Evolutionary conservation across 2,888 invertebrate genomes (phyloP).

Genomic region (Watsonalla binaria): DNA sequence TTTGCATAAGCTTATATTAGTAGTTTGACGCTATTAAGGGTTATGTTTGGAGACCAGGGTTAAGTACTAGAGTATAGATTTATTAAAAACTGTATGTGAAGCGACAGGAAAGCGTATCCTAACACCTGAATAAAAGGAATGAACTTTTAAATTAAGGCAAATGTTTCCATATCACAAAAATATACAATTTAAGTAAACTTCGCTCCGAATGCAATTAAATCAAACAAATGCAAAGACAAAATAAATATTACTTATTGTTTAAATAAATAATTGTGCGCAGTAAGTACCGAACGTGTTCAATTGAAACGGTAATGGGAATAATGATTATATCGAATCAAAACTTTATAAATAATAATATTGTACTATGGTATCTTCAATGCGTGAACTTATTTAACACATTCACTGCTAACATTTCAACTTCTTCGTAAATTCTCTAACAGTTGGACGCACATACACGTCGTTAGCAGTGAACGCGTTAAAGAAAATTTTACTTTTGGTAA

Average conservation of each 20-base stretch:
- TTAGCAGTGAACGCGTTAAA: no score
- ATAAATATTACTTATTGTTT: slow-evolving; percentile 55
- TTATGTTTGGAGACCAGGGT: no score
- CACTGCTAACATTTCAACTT: no score
- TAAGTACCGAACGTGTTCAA: slow-evolving; percentile 58
- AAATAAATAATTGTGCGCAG: slow-evolving; percentile 62
- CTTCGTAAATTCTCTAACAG: no score
- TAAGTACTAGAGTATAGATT: no score
- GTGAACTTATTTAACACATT: no score
- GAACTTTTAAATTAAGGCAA: not conserved
- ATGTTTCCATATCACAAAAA: not conserved
- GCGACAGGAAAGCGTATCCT: not conserved
- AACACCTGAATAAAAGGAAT: not conserved
- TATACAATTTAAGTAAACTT: slow-evolving; percentile 64
- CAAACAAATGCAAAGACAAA: slow-evolving; percentile 51
- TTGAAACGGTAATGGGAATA: slow-evolving; percentile 5
- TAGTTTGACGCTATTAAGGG: no score
- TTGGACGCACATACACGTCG: no score
- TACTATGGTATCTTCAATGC: slow-evolving; percentile 10
- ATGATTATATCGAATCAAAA: not conserved
- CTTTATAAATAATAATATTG: not conserved
- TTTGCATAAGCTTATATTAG: no score
- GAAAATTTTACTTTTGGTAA: no score
- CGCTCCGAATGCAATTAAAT: slow-evolving; percentile 45
- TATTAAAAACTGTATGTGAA: no score